These are phyloP conservation scores for Paramormyrops kingsleyae DNA, from an alignment of 2,113 vertebrate genomes.

Conservation along the genomic window DNA sequence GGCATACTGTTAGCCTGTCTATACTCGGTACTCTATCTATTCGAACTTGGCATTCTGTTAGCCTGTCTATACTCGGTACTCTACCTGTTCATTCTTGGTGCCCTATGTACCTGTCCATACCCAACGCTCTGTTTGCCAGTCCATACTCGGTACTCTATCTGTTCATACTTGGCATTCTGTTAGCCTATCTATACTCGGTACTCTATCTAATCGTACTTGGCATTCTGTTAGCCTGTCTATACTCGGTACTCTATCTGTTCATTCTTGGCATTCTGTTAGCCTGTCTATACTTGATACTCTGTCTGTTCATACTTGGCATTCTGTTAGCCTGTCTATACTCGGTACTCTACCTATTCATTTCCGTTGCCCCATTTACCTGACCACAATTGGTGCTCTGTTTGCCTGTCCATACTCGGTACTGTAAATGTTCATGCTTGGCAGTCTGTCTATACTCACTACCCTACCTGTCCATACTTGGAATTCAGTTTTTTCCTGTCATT, in stretches of 20 bases:
- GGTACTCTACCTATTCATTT: neutral
- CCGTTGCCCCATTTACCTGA: no score
- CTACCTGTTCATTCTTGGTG: no score
- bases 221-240: neutral
- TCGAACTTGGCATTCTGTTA: no score
- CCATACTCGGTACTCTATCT: neutral
- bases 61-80: no score
- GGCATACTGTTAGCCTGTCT: neutral
- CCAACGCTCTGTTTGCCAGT: neutral
- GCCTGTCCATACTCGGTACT: no score
- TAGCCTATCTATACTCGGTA: neutral
- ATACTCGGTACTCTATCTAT: neutral
- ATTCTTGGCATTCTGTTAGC: no score
- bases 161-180: neutral
- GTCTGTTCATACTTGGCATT: no score
- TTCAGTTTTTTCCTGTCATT: neutral
- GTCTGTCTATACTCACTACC: neutral
- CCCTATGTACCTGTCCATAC: neutral
- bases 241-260: no score
- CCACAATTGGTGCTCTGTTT: neutral
- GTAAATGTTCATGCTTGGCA: no score
- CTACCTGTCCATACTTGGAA: neutral
- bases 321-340: neutral
- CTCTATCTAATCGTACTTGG: neutral
- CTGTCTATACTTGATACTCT: neutral